phyloP scores from a whole-genome alignment of 2,888 invertebrate genomes.

The Cantharis nigra region DNA sequence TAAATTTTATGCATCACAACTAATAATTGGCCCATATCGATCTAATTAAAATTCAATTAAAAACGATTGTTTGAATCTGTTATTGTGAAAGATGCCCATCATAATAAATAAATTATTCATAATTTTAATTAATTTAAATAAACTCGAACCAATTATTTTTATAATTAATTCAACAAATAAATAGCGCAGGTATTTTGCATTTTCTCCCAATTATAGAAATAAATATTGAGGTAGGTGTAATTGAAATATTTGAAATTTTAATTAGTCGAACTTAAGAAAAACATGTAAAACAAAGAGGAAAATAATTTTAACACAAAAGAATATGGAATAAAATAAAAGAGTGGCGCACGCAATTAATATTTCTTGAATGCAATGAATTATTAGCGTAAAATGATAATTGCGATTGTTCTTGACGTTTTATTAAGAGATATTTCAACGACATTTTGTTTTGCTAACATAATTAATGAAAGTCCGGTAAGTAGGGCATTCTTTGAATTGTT shows the following conservation, averaged over 20 bases:
- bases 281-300: background rate
- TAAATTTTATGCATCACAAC: background rate
- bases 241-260: background rate
- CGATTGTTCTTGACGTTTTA: constrained; percentile 1
- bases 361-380: background rate
- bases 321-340: background rate
- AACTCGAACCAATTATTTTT: background rate
- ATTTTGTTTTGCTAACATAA: constrained; percentile 3
- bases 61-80: background rate
- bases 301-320: background rate
- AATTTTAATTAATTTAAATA: background rate
- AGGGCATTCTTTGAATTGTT: constrained; percentile 1
- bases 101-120: background rate
- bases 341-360: background rate
- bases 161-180: background rate
- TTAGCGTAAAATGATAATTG: background rate
- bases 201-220: background rate
- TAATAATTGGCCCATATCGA: background rate
- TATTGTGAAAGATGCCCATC: background rate
- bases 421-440: constrained; percentile 4
- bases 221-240: background rate
- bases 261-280: background rate
- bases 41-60: background rate
- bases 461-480: constrained; percentile 2
- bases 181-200: background rate